phyloP scores from a whole-genome alignment of 2,888 invertebrate genomes.

The Andrena dorsata region DNA sequence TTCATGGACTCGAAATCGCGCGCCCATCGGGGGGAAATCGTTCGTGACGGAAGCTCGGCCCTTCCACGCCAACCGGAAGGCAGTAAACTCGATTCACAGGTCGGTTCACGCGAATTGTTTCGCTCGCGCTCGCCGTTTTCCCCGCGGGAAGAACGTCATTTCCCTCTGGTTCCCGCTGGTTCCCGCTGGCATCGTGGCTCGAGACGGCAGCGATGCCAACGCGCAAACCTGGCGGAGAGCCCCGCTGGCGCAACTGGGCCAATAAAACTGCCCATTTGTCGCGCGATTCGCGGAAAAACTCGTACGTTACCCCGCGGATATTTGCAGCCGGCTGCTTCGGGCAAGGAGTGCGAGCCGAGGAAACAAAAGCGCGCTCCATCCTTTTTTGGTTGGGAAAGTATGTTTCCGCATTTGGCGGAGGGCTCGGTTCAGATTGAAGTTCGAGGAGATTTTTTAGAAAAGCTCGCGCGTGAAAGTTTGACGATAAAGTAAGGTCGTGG shows the following conservation, averaged over 20 bases:
- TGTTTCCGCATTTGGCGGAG: too few species aligned
- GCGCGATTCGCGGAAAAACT: conserved; percentile 22
- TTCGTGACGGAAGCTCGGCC: conserved; percentile 3
- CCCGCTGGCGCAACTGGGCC: not conserved
- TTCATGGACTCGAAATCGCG: not conserved
- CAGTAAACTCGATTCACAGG: conserved; percentile 14
- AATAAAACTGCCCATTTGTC: conserved; percentile 32
- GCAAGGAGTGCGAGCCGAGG: too few species aligned
- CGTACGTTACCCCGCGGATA: not conserved
- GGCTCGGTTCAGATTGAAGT: too few species aligned
- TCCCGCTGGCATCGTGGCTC: not conserved
- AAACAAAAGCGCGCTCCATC: too few species aligned
- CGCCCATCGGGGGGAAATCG: not conserved
- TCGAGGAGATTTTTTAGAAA: too few species aligned
- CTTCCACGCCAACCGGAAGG: conserved; percentile 10
- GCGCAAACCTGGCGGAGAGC: conserved; percentile 1
- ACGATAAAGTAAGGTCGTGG: too few species aligned
- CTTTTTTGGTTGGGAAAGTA: too few species aligned
- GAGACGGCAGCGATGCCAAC: conserved; percentile 23
- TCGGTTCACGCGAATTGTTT: conserved; percentile 9
- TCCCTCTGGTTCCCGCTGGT: not conserved
- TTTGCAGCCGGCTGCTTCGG: not conserved
- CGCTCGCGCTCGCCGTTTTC: not conserved
- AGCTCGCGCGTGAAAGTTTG: too few species aligned
- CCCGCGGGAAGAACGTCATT: not conserved